Base-by-base conservation (phyloP, 2,797 vertebrate species). In the Diceros bicornis region DNA sequence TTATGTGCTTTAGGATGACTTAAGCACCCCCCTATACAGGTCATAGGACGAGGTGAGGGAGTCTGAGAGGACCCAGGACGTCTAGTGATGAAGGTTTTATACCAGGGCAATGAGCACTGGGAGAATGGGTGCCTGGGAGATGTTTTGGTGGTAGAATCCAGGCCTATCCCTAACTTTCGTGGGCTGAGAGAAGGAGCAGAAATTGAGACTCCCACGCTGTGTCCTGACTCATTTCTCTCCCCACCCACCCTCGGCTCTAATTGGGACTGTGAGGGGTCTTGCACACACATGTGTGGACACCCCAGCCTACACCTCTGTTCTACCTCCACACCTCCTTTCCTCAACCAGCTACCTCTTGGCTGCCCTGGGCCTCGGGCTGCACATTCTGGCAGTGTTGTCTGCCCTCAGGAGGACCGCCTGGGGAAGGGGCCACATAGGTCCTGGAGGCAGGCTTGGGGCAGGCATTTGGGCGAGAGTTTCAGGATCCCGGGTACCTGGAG, bases 211-310 rank as follows among this genome's bases (percentile, higher is more conserved):
- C 47, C 4, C 2, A 25, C 34, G 17, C 29, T 47, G 23, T 16
- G 55, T 18, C 41, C 7, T 14, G 29, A 41, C 18, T 29, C 17
- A 47, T 44, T 91, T 85, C 78, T 69, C 27, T 44, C 12, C n/a
- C 20, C 27, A 5, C 72, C 59, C 9, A 6, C 21, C 44, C 8
- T 14, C 17, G 6, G 55, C 44, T 85, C 29, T 79, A 6, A 10
- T 21, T 25, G n/a, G n/a, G 47, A 32, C 12, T 44, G 8, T 2
- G 4, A 61, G 82, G 57, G 12, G 13, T 14, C 27, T 47, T 0
- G 0, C 5, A 21, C 47, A n/a, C 44, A 27, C 1, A 44, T 0
- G 0, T 9, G 1, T 29, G 27, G 44, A n/a, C 12, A 41, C 17
- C 7, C 23, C 14, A 68, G 27, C 16, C n/a, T 68, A 27, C 23